phyloP scores from a whole-genome alignment of 2,888 invertebrate species.

The Ashinkailepas kermadecensis region DNA sequence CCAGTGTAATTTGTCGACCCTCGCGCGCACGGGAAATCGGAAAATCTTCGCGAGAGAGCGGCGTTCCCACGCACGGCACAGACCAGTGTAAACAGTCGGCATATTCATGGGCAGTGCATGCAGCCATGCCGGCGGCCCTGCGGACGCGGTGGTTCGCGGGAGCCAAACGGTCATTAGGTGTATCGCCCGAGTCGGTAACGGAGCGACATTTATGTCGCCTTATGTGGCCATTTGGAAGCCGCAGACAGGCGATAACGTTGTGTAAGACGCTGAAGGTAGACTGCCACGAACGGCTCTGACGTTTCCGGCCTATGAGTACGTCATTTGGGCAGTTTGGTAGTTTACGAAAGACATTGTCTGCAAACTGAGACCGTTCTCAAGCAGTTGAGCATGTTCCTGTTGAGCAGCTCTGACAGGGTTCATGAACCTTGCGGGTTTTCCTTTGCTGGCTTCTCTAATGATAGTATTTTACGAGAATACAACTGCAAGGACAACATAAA shows the following conservation, averaged over 20 bases:
- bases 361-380: too few species aligned
- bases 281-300: too few species aligned
- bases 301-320: too few species aligned
- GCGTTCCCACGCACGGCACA: not conserved
- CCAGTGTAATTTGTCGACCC: not conserved
- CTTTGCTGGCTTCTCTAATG: too few species aligned
- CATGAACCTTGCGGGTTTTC: too few species aligned
- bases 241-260: not conserved
- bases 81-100: not conserved
- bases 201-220: not conserved
- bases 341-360: too few species aligned
- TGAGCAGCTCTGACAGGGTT: too few species aligned
- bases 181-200: not conserved
- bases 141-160: not conserved
- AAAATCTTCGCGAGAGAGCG: too few species aligned
- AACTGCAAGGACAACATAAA: too few species aligned
- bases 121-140: not conserved
- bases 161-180: not conserved
- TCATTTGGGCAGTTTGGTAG: too few species aligned
- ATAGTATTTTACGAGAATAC: too few species aligned
- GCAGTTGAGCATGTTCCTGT: too few species aligned
- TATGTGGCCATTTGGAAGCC: not conserved
- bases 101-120: not conserved
- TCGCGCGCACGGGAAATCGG: not conserved
- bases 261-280: not conserved